phyloP scores from a whole-genome alignment of 2,113 vertebrate species.

The Podarcis muralis region DNA sequence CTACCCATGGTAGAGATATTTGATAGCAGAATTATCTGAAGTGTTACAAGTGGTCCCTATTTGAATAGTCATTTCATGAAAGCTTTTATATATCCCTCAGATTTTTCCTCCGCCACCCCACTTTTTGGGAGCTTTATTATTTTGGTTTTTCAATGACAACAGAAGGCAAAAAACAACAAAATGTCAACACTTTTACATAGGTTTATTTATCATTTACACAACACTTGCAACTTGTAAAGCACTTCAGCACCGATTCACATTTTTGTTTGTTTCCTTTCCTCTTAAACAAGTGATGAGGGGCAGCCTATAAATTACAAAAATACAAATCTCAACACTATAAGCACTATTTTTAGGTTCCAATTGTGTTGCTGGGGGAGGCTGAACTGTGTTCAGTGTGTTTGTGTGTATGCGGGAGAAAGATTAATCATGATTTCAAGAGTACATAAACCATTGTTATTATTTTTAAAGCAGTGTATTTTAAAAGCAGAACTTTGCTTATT shows the following conservation, averaged over 20 bases:
- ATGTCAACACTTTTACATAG: background rate
- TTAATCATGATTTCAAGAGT: background rate
- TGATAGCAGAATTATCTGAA: slow-evolving; percentile 33
- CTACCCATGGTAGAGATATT: slow-evolving; percentile 31
- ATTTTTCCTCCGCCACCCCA: slow-evolving; percentile 1
- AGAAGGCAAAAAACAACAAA: background rate
- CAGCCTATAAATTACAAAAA: background rate
- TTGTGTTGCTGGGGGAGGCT: background rate
- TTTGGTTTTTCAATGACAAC: slow-evolving; percentile 40
- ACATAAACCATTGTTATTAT: too few species aligned
- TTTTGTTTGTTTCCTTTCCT: background rate
- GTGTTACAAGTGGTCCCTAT: slow-evolving; percentile 43
- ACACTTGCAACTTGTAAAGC: background rate
- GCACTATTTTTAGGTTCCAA: background rate
- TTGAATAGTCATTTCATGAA: slow-evolving; percentile 25
- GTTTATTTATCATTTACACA: background rate
- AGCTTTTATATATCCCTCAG: slow-evolving; percentile 42
- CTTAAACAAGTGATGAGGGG: background rate
- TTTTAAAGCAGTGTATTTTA: too few species aligned
- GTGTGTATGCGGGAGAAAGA: background rate
- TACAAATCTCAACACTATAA: background rate
- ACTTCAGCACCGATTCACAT: background rate
- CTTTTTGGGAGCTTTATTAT: slow-evolving; percentile 21
- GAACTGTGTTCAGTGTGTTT: background rate
- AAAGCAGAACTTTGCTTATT: background rate